Conservation (phyloP, 2,113 vertebrate genomes). For the Tragelaphus imberbis region DNA sequence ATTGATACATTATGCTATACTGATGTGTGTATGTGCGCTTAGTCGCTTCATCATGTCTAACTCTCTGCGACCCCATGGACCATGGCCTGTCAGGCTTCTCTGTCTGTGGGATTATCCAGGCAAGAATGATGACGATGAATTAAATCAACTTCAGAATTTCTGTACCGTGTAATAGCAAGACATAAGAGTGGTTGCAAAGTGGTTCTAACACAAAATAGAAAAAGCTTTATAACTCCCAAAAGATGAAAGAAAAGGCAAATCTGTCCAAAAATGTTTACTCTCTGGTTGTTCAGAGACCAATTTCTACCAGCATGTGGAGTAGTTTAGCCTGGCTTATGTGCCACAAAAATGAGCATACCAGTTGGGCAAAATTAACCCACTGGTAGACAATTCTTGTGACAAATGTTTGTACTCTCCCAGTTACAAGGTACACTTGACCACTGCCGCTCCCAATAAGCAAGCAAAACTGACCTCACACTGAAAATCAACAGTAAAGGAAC, state of each 20-base stretch:
- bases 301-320: neutral
- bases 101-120: neutral
- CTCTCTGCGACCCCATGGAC: neutral
- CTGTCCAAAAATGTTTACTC: neutral
- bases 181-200: neutral
- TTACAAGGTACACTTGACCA: neutral
- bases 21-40: neutral
- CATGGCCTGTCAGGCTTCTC: neutral
- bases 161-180: neutral
- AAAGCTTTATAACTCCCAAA: neutral
- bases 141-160: neutral
- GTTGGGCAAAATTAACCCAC: neutral
- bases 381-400: neutral
- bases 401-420: neutral
- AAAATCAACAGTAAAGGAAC: slow-evolving; percentile 1
- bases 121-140: neutral
- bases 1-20: neutral
- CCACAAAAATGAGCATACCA: neutral
- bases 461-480: neutral
- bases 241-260: slow-evolving; percentile 43
- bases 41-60: neutral
- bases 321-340: neutral
- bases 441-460: neutral
- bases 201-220: neutral
- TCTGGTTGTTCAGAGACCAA: neutral